Evolutionary conservation across 2,797 vertebrate species (phyloP).

Genomic region (Etheostoma nigrum): DNA sequence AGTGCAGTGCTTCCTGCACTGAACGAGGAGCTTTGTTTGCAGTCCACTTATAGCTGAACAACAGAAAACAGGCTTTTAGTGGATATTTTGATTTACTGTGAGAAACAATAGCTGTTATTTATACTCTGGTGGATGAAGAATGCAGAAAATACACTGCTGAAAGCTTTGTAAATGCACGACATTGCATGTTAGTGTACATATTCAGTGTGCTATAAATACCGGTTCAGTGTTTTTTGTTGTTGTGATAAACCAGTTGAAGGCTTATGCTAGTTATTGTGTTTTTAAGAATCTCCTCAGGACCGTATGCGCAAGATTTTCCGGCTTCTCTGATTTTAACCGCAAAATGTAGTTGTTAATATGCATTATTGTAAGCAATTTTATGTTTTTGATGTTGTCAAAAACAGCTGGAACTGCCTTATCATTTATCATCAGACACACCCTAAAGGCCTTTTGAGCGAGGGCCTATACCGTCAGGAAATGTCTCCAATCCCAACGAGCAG

Average conservation of each 20-base stretch:
- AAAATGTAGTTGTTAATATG: neutral
- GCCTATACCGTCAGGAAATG: slow-evolving; percentile 3
- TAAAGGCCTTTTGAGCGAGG: slow-evolving; percentile 5
- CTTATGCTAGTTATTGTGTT: neutral
- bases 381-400: no score
- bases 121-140: slow-evolving; percentile 40
- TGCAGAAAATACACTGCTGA: slow-evolving; percentile 35
- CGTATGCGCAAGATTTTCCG: neutral
- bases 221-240: neutral
- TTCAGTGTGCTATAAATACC: slow-evolving; percentile 18
- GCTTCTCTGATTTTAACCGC: neutral
- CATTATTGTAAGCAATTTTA: neutral
- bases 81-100: slow-evolving; percentile 55
- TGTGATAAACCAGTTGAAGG: neutral
- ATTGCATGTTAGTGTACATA: neutral
- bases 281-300: neutral
- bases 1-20: slow-evolving; percentile 65
- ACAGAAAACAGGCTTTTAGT: slow-evolving; percentile 71
- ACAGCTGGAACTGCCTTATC: slow-evolving; percentile 15
- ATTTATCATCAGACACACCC: slow-evolving; percentile 26
- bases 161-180: slow-evolving; percentile 52
- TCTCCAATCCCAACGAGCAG: neutral
- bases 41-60: slow-evolving; percentile 52
- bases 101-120: slow-evolving; percentile 71
- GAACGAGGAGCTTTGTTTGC: slow-evolving; percentile 59